phyloP scores from a whole-genome alignment of 1,140 invertebrate species.

The Polypedilum vanderplanki region DNA sequence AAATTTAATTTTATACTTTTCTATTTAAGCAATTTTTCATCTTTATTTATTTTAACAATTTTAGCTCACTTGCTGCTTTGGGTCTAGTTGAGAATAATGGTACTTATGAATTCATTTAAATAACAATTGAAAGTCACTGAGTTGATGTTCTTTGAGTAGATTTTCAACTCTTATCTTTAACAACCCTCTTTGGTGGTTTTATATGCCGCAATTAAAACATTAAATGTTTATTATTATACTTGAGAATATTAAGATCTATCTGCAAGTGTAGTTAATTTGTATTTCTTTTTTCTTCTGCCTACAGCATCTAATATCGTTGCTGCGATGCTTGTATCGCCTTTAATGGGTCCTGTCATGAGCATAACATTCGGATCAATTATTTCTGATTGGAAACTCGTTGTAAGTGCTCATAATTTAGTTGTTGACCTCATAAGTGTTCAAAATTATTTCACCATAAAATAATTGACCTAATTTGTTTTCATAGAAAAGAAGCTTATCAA shows the following conservation, averaged over 20 bases:
- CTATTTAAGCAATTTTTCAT: background rate
- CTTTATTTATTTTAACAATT: conserved; percentile 30
- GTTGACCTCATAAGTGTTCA: too few relatives aligned
- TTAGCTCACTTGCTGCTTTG: conserved; percentile 50
- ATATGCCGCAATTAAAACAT: background rate
- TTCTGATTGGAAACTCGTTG: conserved; percentile 54
- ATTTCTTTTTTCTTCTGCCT: conserved; percentile 37
- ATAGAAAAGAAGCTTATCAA: too few relatives aligned
- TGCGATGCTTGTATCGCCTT: conserved; percentile 78
- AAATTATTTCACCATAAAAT: too few relatives aligned
- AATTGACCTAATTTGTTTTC: too few relatives aligned
- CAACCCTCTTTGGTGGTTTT: background rate
- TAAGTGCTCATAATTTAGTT: conserved; percentile 36
- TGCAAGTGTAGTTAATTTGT: conserved; percentile 32
- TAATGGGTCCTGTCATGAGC: conserved; percentile 84
- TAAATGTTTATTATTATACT: background rate
- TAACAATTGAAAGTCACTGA: background rate
- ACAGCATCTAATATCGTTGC: conserved; percentile 70
- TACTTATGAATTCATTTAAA: background rate
- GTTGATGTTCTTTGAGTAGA: too few relatives aligned
- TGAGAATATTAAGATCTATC: background rate
- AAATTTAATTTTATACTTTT: background rate
- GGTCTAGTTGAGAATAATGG: conserved; percentile 54
- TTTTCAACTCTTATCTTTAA: too few relatives aligned
- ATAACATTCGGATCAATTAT: conserved; percentile 77